Percentiles rank a stretch among this genome's conserved stretches.
Conservation (phyloP, 1,140 invertebrate genomes). For the Drosophila bocki region DNA sequence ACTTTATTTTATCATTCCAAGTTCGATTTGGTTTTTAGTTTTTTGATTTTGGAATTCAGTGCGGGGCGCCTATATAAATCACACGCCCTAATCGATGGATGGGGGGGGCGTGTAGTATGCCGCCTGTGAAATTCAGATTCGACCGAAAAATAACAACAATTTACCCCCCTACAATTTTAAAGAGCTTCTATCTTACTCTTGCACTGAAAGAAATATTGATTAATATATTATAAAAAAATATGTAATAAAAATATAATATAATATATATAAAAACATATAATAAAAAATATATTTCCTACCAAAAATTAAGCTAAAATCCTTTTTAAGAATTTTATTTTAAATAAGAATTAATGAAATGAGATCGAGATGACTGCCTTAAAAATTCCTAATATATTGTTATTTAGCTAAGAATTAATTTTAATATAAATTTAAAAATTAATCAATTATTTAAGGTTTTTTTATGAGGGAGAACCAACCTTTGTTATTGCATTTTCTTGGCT, state of each 20-base stretch:
- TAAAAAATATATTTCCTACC: too few relatives aligned
- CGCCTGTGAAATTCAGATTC: slow-evolving; percentile 24
- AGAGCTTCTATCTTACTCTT: background rate
- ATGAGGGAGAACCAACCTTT: too few relatives aligned
- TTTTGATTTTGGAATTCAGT: slow-evolving; percentile 49
- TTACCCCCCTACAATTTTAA: slow-evolving; percentile 48
- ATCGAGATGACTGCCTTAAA: too few relatives aligned
- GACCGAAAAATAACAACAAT: slow-evolving; percentile 30
- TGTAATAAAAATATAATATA: background rate
- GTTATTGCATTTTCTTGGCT: too few relatives aligned
- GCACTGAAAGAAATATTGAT: background rate
- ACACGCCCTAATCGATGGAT: slow-evolving; percentile 39
- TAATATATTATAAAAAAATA: background rate
- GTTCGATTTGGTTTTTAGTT: background rate
- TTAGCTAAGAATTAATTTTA: too few relatives aligned
- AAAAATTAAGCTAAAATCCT: too few relatives aligned
- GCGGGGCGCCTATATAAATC: slow-evolving; percentile 59
- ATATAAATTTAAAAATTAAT: too few relatives aligned
- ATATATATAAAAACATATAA: background rate
- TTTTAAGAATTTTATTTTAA: too few relatives aligned
- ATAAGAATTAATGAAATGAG: too few relatives aligned
- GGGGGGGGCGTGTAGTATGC: slow-evolving; percentile 2
- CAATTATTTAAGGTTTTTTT: too few relatives aligned
- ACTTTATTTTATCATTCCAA: slow-evolving; percentile 17
- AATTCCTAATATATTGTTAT: too few relatives aligned